Base-by-base conservation (phyloP, 2,113 vertebrate genomes). In the Microcebus tavaratra region DNA sequence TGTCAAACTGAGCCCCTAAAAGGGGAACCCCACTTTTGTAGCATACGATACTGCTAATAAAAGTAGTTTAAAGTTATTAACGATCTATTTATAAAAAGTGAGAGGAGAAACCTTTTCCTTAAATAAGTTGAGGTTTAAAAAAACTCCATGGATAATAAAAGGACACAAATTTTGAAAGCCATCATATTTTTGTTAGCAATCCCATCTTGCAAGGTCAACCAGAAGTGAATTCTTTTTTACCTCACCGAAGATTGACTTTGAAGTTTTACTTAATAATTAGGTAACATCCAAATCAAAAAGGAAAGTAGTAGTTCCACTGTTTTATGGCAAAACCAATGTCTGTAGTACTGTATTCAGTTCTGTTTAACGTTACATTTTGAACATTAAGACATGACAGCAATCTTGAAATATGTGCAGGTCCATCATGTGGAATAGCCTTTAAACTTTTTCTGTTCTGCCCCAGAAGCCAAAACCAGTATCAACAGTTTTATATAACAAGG, bases 201-300 rank as follows among this genome's bases (percentile, higher is more conserved):
- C 59, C 92, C 29, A 70, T 76, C n/a, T 75, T 87, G 34, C 42
- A 72, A 87, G 27, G 67, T 88, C 31, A 15, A 86, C 10, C 13
- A 79, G 73, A 92, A 91, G 21, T 50, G 36, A 86, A 86, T 95
- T 95, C 23, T 89, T 82, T 82, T 83, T 48, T 85, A 8, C 67
- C 42, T 84, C 80, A 80, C 57, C 18, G 50, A 45, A 48, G 27
- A 84, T 23, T 73, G 63, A 55, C 23, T 31, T 61, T 75, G 45
- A 73, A 53, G 1, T 88, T 80, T 96, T 94, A 80, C 29, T 81
- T 78, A 92, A 59, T 85, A 88, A 34, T 68, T 73, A 15, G 5
- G 6, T 78, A 95, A 90, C 31, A 50, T 70, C 48, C 53, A 78
- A 94, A 86, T 89, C 45, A 88, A 72, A 83, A 39, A 78, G 76